Percentiles rank a stretch among this genome's conserved stretches.
Evolutionary conservation across 2,113 vertebrate species (phyloP).

Genomic region (Ophthalmolycus amberensis): DNA sequence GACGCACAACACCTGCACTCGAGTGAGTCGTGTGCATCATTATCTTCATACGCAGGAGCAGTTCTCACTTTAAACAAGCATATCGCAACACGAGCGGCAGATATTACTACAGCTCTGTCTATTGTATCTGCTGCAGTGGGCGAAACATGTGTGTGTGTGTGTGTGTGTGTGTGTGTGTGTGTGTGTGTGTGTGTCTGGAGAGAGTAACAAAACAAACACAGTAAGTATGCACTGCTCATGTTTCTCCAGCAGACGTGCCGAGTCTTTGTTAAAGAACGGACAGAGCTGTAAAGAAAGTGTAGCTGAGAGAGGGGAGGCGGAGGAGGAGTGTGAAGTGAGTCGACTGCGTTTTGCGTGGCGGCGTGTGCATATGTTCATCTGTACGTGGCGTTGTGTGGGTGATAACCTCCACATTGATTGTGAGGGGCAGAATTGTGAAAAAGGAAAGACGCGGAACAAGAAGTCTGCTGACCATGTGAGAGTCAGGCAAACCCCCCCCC

Average conservation of each 20-base stretch:
- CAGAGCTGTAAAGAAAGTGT: constrained; percentile 28
- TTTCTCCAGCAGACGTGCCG: constrained; percentile 29
- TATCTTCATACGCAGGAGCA: constrained; percentile 20
- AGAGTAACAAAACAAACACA: constrained; percentile 42
- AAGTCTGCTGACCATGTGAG: background rate
- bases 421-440: background rate
- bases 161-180: constrained; percentile 48
- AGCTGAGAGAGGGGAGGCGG: background rate
- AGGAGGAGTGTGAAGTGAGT: constrained; percentile 4
- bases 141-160: constrained; percentile 6
- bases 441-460: background rate
- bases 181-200: constrained; percentile 50
- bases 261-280: constrained; percentile 58
- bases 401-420: background rate
- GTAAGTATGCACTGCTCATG: constrained; percentile 20
- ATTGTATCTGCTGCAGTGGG: constrained; percentile 44
- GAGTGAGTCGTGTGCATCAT: constrained; percentile 23
- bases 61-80: constrained; percentile 43
- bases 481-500: too few species aligned
- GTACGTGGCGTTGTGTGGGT: constrained; percentile 14
- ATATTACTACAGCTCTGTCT: constrained; percentile 31
- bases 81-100: constrained; percentile 32
- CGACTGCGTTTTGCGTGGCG: background rate
- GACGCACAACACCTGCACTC: constrained; percentile 38
- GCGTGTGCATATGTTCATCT: constrained; percentile 19